Base-by-base conservation (phyloP, 2,797 vertebrate species). In the Sebastes matsubarae region DNA sequence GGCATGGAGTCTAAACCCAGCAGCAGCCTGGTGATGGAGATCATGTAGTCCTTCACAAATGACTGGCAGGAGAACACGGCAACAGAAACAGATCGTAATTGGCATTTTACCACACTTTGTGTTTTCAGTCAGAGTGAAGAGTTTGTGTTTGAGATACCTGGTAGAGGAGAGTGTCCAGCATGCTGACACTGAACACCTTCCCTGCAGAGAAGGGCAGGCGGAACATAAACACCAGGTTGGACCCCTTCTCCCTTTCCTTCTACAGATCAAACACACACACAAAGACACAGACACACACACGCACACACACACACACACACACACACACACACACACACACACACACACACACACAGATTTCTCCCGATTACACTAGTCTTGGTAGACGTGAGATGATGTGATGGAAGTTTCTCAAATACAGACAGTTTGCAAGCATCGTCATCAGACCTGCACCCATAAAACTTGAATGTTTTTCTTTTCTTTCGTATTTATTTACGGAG, bases 1-100 rank as follows among this genome's bases (percentile, higher is more conserved):
- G 96, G 96, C 95, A 96, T 97, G 75, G 96, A 97, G 92, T 97
- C 96, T 50, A 97, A 93, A 69, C 96, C 96, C 70, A 97, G 93
- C 72, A 97, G 91, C 50, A 97, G 94, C 76, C 96, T 96, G 73
- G 96, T 93, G 86, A 97, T 97, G 91, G 96, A 97, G 92, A 97
- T 96, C 96, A 97, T 97, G 95, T 97, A 97, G 94, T 97, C 96
- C 88, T 97, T 97, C 88, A 97, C 96, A 89, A 97, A 97, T 2
- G 96, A 97, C 96, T 97, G 90, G 52, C 7, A 67, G 74, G 67
- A 87, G 27, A 82, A 75, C 72, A 82, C 22, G 68, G 66, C 3
- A 79, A 76, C 13, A 77, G n/a, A 68, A 50, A 75, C 9, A 55
- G 20, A 85, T 67, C 22, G 75, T 7, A 74, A 12, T 36, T 70